phyloP scores from a whole-genome alignment of 2,113 vertebrate genomes.

The Laticauda laticaudata region DNA sequence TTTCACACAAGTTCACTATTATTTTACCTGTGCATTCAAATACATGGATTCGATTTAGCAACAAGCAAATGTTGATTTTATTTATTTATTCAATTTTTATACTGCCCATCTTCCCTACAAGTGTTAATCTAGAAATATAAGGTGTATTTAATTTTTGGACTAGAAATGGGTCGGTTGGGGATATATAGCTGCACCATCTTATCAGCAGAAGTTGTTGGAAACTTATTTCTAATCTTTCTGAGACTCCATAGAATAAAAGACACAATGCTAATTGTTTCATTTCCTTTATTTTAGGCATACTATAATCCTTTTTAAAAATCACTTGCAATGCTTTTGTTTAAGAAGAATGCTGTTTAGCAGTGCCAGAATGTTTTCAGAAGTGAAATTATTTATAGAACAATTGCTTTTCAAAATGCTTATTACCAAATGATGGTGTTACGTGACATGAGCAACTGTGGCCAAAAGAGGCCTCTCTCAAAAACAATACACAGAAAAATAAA shows the following conservation, averaged over 20 bases:
- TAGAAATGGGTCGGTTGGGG: conserved; percentile 22
- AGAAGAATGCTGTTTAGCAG: conserved; percentile 57
- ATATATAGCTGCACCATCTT: conserved; percentile 22
- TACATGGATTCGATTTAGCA: conserved; percentile 1
- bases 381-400: conserved; percentile 67
- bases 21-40: neutral
- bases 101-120: neutral
- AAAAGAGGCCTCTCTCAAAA: neutral
- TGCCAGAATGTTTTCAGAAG: conserved; percentile 63
- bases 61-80: neutral
- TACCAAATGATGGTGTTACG: conserved; percentile 44
- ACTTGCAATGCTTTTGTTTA: conserved; percentile 68
- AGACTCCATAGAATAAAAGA: conserved; percentile 44
- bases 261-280: conserved; percentile 48
- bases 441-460: conserved; percentile 36
- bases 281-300: conserved; percentile 60
- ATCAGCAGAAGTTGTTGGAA: conserved; percentile 33
- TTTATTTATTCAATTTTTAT: neutral
- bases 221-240: conserved; percentile 42
- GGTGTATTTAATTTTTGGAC: neutral
- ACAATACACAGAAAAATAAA: neutral
- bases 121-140: neutral
- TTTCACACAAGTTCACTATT: neutral
- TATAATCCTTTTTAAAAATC: conserved; percentile 30
- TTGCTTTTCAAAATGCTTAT: conserved; percentile 57